These are phyloP conservation scores for Malthinus flaveolus DNA, from an alignment of 2,888 invertebrate genomes.

Conservation along the genomic window DNA sequence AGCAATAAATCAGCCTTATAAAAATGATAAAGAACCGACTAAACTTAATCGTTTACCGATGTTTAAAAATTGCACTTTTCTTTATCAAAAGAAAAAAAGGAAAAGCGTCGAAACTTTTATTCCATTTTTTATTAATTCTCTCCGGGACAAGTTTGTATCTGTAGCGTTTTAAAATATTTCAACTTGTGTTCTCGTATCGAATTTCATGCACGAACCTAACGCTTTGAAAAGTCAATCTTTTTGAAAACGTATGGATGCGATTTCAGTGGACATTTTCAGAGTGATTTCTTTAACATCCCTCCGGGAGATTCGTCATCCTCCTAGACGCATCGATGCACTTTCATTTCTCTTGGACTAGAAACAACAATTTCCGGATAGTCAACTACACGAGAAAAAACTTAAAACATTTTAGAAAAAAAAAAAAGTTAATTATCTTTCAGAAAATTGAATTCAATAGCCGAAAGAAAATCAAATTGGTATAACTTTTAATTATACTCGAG, in stretches of 20 bases:
- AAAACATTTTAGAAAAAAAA: not conserved
- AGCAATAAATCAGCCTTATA: no score
- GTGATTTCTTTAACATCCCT: constrained; percentile 17
- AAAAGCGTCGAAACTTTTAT: no score
- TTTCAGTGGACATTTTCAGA: constrained; percentile 14
- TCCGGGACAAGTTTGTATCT: no score
- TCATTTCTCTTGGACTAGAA: constrained; percentile 29
- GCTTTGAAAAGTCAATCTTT: constrained; percentile 24
- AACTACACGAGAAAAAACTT: constrained; percentile 11
- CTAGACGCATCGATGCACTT: constrained; percentile 32
- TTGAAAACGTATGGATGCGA: constrained; percentile 19
- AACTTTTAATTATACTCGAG: constrained; percentile 15
- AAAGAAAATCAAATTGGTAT: constrained; percentile 12
- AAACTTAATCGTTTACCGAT: no score
- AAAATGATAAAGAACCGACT: no score
- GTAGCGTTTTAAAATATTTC: no score
- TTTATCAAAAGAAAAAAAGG: no score
- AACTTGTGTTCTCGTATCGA: constrained; percentile 14
- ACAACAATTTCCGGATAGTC: constrained; percentile 30
- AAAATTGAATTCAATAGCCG: constrained; percentile 17
- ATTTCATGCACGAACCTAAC: constrained; percentile 23
- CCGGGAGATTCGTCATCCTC: constrained; percentile 30
- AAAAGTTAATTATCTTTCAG: constrained; percentile 8
- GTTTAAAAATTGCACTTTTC: no score
- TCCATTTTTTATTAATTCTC: no score